Evolutionary conservation across 2,888 invertebrate genomes (phyloP).

Genomic region (Trachelus stipa): DNA sequence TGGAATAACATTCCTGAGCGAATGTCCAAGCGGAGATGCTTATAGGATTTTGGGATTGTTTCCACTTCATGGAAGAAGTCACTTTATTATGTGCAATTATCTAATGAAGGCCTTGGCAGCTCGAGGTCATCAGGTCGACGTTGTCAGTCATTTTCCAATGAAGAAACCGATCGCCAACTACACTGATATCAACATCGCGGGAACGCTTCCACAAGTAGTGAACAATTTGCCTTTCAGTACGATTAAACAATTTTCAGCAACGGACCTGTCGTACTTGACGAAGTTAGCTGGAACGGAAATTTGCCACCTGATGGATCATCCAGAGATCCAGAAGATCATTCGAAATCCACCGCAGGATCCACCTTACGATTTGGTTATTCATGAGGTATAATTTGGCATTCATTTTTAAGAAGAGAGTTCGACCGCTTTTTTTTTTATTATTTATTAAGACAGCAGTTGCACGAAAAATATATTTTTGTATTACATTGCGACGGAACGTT

Average conservation of each 20-base stretch:
- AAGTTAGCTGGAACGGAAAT: slow-evolving; percentile 13
- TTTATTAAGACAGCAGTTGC: fast-evolving
- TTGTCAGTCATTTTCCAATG: slow-evolving; percentile 53
- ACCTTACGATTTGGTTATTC: slow-evolving; percentile 36
- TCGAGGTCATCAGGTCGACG: slow-evolving; percentile 68
- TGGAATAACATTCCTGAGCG: not conserved
- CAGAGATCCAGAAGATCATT: slow-evolving; percentile 32
- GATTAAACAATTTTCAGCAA: not conserved
- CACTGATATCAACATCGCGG: slow-evolving; percentile 44
- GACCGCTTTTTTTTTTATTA: too few species aligned
- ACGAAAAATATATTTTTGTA: too few species aligned
- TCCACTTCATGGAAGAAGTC: slow-evolving; percentile 68
- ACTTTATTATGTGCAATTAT: slow-evolving; percentile 66
- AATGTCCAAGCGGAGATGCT: slow-evolving; percentile 56
- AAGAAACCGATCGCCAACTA: slow-evolving; percentile 52
- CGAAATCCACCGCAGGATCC: slow-evolving; percentile 35
- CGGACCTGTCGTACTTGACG: slow-evolving; percentile 17
- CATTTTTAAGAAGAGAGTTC: too few species aligned
- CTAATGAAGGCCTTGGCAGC: slow-evolving; percentile 66
- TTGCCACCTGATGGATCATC: slow-evolving; percentile 34
- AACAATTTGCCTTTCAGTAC: slow-evolving; percentile 48
- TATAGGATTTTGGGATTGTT: slow-evolving; percentile 68
- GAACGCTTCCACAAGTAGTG: slow-evolving; percentile 31
- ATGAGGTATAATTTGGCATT: slow-evolving; percentile 29
- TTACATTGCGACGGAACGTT: not conserved